Conservation (phyloP, 2,113 vertebrate species). For the Zeus faber region DNA sequence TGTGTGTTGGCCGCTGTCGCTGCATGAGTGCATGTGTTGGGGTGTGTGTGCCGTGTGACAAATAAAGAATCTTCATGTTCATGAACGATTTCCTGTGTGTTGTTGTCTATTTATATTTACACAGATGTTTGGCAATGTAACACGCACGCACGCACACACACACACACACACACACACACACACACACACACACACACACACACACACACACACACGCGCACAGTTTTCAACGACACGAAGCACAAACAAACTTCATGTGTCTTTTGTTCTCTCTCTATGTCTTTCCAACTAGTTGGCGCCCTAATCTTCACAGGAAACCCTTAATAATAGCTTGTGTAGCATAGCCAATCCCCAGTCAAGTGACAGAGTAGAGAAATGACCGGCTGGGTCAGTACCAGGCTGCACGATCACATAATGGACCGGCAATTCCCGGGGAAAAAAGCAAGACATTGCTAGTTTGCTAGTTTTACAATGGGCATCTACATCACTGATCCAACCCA, state of each 20-base stretch:
- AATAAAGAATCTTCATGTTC: no score
- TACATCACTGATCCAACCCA: slow-evolving; percentile 31
- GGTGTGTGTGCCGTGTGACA: no score
- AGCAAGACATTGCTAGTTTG: slow-evolving; percentile 41
- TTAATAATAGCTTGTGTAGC: slow-evolving; percentile 28
- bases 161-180: neutral
- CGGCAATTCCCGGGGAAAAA: slow-evolving; percentile 27
- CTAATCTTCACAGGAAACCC: slow-evolving; percentile 35
- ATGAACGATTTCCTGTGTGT: no score
- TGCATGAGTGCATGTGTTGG: no score
- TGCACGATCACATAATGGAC: slow-evolving; percentile 20
- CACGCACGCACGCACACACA: neutral
- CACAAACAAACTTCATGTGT: slow-evolving; percentile 6
- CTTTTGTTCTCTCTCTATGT: neutral
- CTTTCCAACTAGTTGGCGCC: slow-evolving; percentile 9
- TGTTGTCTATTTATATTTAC: no score
- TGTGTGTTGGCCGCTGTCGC: no score
- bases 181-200: neutral
- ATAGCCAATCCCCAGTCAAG: slow-evolving; percentile 28
- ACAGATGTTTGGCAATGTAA: no score
- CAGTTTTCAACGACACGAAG: no score
- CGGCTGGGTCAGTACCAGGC: slow-evolving; percentile 30
- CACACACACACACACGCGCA: neutral
- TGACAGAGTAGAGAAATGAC: slow-evolving; percentile 44
- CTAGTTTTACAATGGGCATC: slow-evolving; percentile 43